These are phyloP conservation scores for Myotis findleyi DNA, from an alignment of 2,797 vertebrate species.

Conservation along the genomic window DNA sequence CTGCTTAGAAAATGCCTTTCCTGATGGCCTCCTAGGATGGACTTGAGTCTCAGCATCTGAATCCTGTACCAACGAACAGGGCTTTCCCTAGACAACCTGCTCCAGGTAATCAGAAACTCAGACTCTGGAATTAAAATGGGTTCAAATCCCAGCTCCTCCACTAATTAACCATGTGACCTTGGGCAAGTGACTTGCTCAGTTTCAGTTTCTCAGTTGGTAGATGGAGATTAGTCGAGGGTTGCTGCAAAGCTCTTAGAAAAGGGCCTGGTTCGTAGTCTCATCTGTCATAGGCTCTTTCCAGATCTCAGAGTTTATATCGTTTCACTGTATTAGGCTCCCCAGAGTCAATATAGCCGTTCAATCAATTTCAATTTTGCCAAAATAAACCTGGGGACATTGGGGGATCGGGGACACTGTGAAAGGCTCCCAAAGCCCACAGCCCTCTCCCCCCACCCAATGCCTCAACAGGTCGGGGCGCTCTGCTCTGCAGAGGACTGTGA, in stretches of 20 bases:
- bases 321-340: neutral
- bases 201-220: neutral
- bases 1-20: neutral
- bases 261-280: neutral
- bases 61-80: neutral
- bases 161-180: neutral
- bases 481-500: neutral
- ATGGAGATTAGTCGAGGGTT: neutral
- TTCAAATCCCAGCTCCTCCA: neutral
- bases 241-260: neutral
- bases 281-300: neutral
- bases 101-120: neutral
- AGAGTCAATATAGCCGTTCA: neutral
- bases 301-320: neutral
- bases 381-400: neutral
- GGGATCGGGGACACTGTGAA: neutral
- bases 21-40: neutral
- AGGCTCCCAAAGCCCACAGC: neutral
- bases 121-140: neutral
- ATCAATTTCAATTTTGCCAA: neutral
- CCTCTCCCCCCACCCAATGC: too few species aligned
- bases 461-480: neutral
- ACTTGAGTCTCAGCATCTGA: neutral
- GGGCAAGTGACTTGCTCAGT: neutral
- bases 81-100: neutral